phyloP scores from a whole-genome alignment of 2,113 vertebrate genomes.

The Mustelus asterias region DNA sequence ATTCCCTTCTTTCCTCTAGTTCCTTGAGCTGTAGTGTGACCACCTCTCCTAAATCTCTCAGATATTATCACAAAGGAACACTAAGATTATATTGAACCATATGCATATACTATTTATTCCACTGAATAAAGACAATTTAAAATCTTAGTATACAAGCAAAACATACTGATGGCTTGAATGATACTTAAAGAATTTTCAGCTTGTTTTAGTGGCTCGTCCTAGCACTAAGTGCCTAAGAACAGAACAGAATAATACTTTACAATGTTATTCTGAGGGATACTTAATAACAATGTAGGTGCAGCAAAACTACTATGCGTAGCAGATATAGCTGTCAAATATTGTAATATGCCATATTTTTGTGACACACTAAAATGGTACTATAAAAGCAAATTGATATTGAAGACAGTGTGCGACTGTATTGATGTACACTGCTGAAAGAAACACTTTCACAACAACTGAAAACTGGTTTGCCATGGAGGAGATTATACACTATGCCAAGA shows the following conservation, averaged over 20 bases:
- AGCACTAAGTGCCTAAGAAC: not conserved
- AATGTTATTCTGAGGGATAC: not conserved
- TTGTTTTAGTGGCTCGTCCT: not conserved
- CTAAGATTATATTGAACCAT: not conserved
- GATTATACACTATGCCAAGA: not conserved
- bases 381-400: conserved; percentile 16
- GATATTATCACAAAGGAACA: not conserved
- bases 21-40: too few species aligned
- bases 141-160: not conserved
- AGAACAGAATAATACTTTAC: not conserved
- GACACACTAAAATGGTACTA: not conserved
- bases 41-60: too few species aligned
- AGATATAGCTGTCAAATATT: conserved; percentile 1
- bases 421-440: not conserved
- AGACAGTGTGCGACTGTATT: not conserved
- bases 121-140: not conserved
- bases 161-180: not conserved
- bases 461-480: not conserved
- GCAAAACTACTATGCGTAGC: not conserved
- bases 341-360: not conserved
- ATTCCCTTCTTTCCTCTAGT: too few species aligned
- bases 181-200: not conserved
- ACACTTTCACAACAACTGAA: not conserved
- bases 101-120: not conserved
- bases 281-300: not conserved